Percentiles rank a stretch among this genome's conserved stretches.
Evolutionary conservation across 2,113 vertebrate species (phyloP).

Genomic region (Gallinago undulata): DNA sequence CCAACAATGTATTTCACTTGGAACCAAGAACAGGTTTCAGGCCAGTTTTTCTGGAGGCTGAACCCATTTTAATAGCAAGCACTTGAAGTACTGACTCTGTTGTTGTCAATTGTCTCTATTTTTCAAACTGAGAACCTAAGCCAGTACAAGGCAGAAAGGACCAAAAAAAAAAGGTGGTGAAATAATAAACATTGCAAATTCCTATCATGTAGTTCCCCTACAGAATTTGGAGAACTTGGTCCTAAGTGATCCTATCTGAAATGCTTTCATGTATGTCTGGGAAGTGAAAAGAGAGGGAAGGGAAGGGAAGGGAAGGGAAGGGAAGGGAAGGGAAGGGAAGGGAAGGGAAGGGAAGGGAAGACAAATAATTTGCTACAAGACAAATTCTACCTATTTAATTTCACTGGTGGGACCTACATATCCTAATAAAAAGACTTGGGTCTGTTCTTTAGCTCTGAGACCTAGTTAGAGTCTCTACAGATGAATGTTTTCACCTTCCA

Average conservation of each 20-base stretch:
- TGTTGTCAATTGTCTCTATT: neutral
- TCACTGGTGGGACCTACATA: accelerated
- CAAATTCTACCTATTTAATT: neutral
- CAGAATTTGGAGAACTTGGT: neutral
- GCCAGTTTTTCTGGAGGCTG: neutral
- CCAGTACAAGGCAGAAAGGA: neutral
- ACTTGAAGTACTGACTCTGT: neutral
- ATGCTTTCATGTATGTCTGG: neutral
- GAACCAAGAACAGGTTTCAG: neutral
- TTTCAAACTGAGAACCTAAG: neutral
- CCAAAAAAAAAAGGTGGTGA: neutral
- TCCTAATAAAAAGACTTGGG: neutral
- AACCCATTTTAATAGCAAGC: neutral
- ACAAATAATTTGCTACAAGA: accelerated
- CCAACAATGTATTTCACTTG: neutral
- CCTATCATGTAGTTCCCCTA: neutral
- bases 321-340: too few relatives aligned
- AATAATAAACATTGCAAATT: neutral
- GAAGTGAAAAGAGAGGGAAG: too few relatives aligned
- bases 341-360: too few relatives aligned
- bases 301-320: too few relatives aligned
- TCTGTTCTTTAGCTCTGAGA: neutral
- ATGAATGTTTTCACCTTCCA: neutral
- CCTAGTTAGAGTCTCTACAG: neutral
- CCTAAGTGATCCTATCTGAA: neutral